Conservation (phyloP, 2,113 vertebrate species). For the Egretta garzetta region DNA sequence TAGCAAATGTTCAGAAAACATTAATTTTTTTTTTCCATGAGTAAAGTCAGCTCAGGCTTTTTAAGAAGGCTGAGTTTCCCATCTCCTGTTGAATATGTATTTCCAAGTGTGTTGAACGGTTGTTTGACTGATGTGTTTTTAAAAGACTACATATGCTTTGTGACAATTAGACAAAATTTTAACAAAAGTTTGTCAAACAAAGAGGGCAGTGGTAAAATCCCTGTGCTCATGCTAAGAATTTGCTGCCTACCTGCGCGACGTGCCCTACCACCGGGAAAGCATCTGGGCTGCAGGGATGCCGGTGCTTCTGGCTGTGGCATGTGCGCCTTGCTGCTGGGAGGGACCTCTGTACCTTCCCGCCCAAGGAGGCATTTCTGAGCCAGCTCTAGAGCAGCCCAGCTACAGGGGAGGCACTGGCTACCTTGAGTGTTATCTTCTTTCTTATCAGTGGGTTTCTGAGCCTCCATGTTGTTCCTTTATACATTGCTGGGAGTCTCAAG, state of each 20-base stretch:
- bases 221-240: not conserved
- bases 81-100: not conserved
- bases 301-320: rapidly evolving
- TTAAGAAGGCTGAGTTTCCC: not conserved
- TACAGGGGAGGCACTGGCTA: not conserved
- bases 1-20: not conserved
- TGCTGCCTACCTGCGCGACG: rapidly evolving
- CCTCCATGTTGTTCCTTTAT: not conserved
- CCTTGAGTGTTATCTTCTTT: rapidly evolving
- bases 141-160: not conserved
- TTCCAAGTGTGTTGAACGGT: not conserved
- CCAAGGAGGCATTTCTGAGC: not conserved
- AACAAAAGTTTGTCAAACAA: not conserved
- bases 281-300: not conserved
- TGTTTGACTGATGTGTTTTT: slow-evolving; percentile 11
- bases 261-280: not conserved
- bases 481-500: not conserved
- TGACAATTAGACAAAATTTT: not conserved
- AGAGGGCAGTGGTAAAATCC: not conserved
- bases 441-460: not conserved
- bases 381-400: not conserved
- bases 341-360: not conserved
- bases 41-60: not conserved
- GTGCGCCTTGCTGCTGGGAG: rapidly evolving
- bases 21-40: rapidly evolving